Base-by-base conservation (phyloP, 2,113 vertebrate species). In the Rissa tridactyla region DNA sequence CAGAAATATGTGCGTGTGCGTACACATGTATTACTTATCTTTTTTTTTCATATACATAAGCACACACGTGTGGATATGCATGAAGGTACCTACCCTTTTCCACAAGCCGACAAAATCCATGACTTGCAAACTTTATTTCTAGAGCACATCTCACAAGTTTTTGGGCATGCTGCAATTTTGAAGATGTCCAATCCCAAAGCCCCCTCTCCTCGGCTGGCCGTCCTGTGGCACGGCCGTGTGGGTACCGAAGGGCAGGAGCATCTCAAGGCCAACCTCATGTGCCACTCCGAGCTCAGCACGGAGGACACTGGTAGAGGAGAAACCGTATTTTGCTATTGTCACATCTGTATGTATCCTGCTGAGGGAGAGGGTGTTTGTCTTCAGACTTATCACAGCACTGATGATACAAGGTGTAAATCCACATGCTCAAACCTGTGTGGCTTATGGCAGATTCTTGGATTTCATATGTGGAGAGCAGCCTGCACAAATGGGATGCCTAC, bases 161-260 rank as follows among this genome's bases (percentile, higher is more conserved):
- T 11, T 3, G 7, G 46, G 22, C 13, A 30, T 6, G 46, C 38
- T 58, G 54, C 42, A 38, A 12, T 71, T 81, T 16, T 29, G 79
- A 60, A 66, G 46, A 15, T 14, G 32, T 11, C 23, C n/a, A 19
- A 20, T 21, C 13, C 69, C 54, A 29, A 29, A 6, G 13, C 6
- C 16, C 29, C 14, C 9, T 21, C 42, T 66, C 17, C n/a, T 34
- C 46, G 66, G 32, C 26, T 55, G 47, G 6, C n/a, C 34, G 6
- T 10, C 49, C 82, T 3, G 1, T 34, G 44, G 32, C 61, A 42
- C 0, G n/a, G 38, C 77, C 46, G 26, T 0, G 8, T 1, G 15
- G 21, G 15, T 22, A 60, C 40, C 0, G 0, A n/a, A 60, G 52
- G 72, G 42, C 78, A 86, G 52, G 62, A 71, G 75, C 66, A 72